These are phyloP conservation scores for Mionectes olivaceus DNA, from an alignment of 2,797 vertebrate species.

Conservation along the genomic window DNA sequence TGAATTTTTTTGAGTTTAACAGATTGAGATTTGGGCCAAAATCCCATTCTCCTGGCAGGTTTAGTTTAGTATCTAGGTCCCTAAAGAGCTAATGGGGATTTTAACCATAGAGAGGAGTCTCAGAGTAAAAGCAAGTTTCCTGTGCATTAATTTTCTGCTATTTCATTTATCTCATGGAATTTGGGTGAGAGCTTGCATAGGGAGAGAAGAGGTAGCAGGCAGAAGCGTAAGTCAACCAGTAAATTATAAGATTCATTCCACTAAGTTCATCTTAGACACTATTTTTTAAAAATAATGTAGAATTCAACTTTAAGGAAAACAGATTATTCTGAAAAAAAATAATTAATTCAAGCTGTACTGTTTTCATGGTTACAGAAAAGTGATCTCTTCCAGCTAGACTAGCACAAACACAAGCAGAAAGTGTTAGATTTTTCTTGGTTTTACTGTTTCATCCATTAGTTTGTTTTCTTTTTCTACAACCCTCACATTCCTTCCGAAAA, in stretches of 20 bases:
- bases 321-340: background rate
- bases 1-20: constrained; percentile 17
- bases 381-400: constrained; percentile 17
- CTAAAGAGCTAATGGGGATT: background rate
- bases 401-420: constrained; percentile 19
- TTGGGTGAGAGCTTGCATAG: background rate
- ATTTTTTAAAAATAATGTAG: background rate
- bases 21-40: background rate
- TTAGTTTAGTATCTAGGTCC: background rate
- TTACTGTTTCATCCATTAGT: background rate
- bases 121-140: background rate
- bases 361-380: background rate
- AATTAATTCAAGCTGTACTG: background rate
- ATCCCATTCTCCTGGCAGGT: background rate
- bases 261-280: background rate
- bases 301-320: background rate
- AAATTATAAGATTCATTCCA: background rate
- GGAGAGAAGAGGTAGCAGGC: background rate
- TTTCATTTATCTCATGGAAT: background rate
- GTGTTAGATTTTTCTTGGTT: background rate
- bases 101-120: background rate
- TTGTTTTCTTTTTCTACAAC: background rate
- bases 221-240: background rate
- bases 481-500: background rate
- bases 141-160: background rate